Evolutionary conservation across 1,140 invertebrate species (phyloP), one percentile per base, ranked within the genome.

Genomic region (Drosophila ambigua): DNA sequence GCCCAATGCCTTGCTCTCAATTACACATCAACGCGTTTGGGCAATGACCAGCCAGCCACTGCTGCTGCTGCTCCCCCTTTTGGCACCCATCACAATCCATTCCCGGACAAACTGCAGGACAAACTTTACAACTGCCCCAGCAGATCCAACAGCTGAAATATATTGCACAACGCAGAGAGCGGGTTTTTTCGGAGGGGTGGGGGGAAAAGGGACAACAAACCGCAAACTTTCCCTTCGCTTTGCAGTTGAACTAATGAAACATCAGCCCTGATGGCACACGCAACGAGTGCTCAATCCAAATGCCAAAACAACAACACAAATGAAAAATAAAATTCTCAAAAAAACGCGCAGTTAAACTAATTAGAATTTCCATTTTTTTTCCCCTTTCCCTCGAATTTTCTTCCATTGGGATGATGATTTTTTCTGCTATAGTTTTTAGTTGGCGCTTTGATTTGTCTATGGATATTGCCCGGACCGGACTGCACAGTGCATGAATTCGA

Each of bases 11-110:
- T 15, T 57, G 54, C 28, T 48, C 72, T 76, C 72, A 76, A 76
- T 61, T 76, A 68, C 72, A 76, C 72, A 76, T 76, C 72, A 76
- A 76, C 72, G 73, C 73, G 43, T 55, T 75, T 28, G 50, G 63
- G 44, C 52, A 76, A 57, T 76, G 63, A 66, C 72, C 64, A 67
- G 45, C 41, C 46, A 5, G 23, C 41, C 15, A 57, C 45, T 26
- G 20, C 8, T 24, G 20, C 8, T 24, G 6, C n/a, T 11, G 23
- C 1, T 15, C 28, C 31, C 48, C 43, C 62, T 39, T 54, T 41
- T 69, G 64, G 68, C 64, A 51, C 43, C 51, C 28, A 31, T 58
- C 5, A 20, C 51, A 71, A 59, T 68, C 72, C 54, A 51, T 67
- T 75, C 31, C 39, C 45, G 35, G 51, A 52, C 73, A 62, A 76